Base-by-base conservation (phyloP, 2,888 invertebrate species). In the Masnerella sp. region DNA sequence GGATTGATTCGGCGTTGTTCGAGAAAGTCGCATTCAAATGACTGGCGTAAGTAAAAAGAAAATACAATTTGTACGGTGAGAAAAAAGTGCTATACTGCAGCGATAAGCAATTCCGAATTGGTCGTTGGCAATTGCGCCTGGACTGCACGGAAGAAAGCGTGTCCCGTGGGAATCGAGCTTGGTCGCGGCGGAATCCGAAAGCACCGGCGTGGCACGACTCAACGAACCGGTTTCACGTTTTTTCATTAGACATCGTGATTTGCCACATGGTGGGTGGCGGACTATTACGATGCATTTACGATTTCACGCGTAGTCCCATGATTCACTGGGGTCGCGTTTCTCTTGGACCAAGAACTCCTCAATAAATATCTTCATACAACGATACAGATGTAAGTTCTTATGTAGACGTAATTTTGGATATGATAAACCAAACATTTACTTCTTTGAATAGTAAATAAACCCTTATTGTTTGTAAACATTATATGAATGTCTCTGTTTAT, bases 251-350 rank as follows among this genome's bases (percentile, higher is more conserved):
- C 76, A 74, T 59, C 77, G 80, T 84, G 84, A 86, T 86, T 86
- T 84, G 85, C 84, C 85, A 85, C 86, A 84, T 85, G 83, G 82
- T 86, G 86, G 86, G 85, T 86, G 86, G 85, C 84, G 78, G 79
- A 79, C 81, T 82, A 85, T 86, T 86, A 85, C 83, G 81, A 83
- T 83, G 83, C 84, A 86, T 86, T 86, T 85, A 80, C 84, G 83
- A 86, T 86, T 86, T 86, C 85, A 86, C 86, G 86, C 82, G 80
- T 77, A 76, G 70, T 75, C 75, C 75, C 52, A 75, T 52, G 59
- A 68, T 47, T 62, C 65, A 56, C 61, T 54, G 51, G 42, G 38
- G 61, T 58, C 47, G 70, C 51, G 22, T 65, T 72, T 67, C 64
- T 69, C 69, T 56, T 51, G 51, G 47, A 45, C 40, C 54, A 25